Percentiles rank a stretch among this genome's conserved stretches.
These are phyloP conservation scores for Cnemophilus loriae DNA, from an alignment of 2,113 vertebrate species.

Conservation along the genomic window DNA sequence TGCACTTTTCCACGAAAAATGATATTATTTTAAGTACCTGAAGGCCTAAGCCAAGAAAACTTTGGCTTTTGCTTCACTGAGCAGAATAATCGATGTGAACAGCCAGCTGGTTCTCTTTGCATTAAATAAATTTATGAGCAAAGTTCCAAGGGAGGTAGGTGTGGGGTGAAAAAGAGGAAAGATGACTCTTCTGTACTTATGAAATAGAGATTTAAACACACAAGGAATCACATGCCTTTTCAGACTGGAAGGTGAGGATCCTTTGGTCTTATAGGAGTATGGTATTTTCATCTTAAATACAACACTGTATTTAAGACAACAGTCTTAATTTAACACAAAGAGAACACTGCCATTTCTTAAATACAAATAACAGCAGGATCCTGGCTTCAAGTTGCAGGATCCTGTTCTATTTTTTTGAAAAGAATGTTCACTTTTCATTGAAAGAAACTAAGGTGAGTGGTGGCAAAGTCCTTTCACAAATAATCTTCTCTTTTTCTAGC, in stretches of 20 bases:
- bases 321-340: too few species aligned
- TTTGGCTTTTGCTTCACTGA: neutral
- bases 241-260: neutral
- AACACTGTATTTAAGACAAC: too few species aligned
- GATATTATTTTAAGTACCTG: slow-evolving; percentile 19
- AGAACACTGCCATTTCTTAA: neutral
- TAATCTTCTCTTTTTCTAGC: neutral
- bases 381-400: neutral
- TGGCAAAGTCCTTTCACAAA: neutral
- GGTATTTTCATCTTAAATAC: neutral
- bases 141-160: neutral
- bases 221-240: neutral
- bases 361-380: neutral
- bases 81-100: neutral
- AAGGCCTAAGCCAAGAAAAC: neutral
- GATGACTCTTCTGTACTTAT: neutral
- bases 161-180: neutral
- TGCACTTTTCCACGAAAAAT: slow-evolving; percentile 15
- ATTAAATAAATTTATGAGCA: neutral
- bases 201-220: neutral
- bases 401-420: neutral
- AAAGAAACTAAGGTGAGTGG: neutral
- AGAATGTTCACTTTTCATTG: neutral
- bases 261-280: neutral
- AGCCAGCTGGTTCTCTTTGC: neutral